These are phyloP conservation scores for Lepus oiostolus DNA, from an alignment of 2,797 vertebrate species.

Conservation along the genomic window DNA sequence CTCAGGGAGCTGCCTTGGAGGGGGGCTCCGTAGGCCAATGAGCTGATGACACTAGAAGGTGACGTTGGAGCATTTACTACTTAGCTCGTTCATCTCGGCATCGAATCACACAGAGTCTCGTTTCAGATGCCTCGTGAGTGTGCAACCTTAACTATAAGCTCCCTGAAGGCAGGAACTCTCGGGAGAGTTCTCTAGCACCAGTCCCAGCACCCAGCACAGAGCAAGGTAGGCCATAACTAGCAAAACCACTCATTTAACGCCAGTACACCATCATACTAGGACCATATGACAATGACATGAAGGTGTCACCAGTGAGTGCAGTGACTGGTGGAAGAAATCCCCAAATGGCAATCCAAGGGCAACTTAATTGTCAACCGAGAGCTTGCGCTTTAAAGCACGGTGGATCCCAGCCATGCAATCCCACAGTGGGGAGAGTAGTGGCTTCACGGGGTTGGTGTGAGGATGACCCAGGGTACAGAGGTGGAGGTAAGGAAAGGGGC, in stretches of 20 bases:
- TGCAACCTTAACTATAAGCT: background rate
- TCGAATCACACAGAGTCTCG: slow-evolving; percentile 1
- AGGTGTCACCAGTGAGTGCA: background rate
- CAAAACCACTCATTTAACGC: slow-evolving; percentile 1
- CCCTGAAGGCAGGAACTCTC: background rate
- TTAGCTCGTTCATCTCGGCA: background rate
- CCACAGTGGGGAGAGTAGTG: background rate
- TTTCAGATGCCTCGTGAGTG: background rate
- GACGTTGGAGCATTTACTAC: background rate
- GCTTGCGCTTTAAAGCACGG: slow-evolving; percentile 13
- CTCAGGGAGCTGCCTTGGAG: background rate
- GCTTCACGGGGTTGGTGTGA: background rate
- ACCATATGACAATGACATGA: background rate
- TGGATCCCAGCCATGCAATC: background rate
- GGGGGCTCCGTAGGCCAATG: background rate
- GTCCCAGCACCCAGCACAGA: background rate
- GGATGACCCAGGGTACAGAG: background rate
- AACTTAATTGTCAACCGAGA: background rate
- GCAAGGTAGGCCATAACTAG: background rate
- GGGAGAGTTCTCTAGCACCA: background rate
- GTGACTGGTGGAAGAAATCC: background rate
- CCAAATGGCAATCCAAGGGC: background rate
- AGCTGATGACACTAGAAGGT: background rate
- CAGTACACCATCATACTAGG: background rate
- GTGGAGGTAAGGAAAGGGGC: background rate